Evolutionary conservation across 2,888 invertebrate species (phyloP).

Genomic region (Proisotoma minuta): DNA sequence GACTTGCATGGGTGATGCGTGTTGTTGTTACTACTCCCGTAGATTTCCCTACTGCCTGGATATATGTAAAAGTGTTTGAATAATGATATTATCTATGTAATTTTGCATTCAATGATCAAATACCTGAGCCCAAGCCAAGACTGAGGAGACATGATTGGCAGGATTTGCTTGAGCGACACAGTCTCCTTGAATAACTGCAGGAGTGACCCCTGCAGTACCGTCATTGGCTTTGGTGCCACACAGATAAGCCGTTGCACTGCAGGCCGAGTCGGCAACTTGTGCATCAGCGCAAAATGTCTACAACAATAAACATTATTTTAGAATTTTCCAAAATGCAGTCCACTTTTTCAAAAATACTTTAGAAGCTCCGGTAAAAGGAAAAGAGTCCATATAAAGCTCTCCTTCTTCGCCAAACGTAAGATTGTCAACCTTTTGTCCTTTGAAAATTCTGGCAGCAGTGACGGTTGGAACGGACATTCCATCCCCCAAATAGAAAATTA

Average conservation of each 20-base stretch:
- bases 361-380: slow-evolving; percentile 23
- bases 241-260: slow-evolving; percentile 67
- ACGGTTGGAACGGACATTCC: slow-evolving; percentile 48
- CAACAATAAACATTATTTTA: slow-evolving; percentile 21
- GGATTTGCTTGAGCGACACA: slow-evolving; percentile 25
- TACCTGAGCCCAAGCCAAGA: slow-evolving; percentile 42
- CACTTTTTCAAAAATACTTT: slow-evolving; percentile 10
- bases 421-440: slow-evolving; percentile 50
- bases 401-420: slow-evolving; percentile 47
- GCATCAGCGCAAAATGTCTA: slow-evolving; percentile 13
- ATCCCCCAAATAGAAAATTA: slow-evolving; percentile 39
- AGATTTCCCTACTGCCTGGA: slow-evolving; percentile 58
- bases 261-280: slow-evolving; percentile 49
- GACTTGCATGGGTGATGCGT: slow-evolving; percentile 42
- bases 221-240: slow-evolving; percentile 72
- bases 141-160: slow-evolving; percentile 22
- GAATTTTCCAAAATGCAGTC: neutral
- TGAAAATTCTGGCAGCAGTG: slow-evolving; percentile 51
- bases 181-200: slow-evolving; percentile 54
- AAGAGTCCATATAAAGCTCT: slow-evolving; percentile 19
- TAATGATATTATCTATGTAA: neutral
- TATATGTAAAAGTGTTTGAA: too few species aligned
- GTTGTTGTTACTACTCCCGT: slow-evolving; percentile 45
- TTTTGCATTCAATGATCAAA: neutral
- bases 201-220: slow-evolving; percentile 71